Base-by-base conservation (phyloP, 2,113 vertebrate species). In the Oenanthe oenanthe region DNA sequence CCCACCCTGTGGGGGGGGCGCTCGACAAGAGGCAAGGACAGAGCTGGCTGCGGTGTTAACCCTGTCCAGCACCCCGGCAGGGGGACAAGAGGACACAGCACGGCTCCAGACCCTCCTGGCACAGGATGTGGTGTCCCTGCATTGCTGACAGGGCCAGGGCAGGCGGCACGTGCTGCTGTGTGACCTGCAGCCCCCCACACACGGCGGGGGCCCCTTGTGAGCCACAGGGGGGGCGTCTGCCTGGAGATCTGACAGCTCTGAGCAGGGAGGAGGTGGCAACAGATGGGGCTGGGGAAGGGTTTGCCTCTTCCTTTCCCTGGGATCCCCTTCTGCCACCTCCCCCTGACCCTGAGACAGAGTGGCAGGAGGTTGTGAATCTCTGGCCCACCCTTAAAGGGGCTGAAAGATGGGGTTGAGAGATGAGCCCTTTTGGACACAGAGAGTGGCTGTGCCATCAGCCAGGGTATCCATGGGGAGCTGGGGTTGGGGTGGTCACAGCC, bases 381-480 rank as follows among this genome's bases (percentile, higher is more conserved):
- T 6, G 4, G n/a, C 26, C 17, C 53, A 40, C 36, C 32, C 47
- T 90, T 96, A 85, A 89, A 93, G 45, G 67, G 36, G 61, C 63
- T 87, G 85, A 86, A 85, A 91, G 67, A 71, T 4, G 22, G 25
- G 62, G 66, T 18, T 87, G 79, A 84, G 56, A 72, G 50, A 63
- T 17, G 34, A 86, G 25, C 38, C 16, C 58, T 14, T 7, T 42
- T 26, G 13, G 21, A 75, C 17, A 71, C 43, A 85, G 29, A 25
- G 13, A 43, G 31, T 0, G 1, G 47, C 47, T 67, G 45, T 11
- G 36, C 34, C n/a, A 13, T 34, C 0, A 0, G 19, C 38, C 1
- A 4, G 13, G n/a, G 6, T n/a, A 43, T 24, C 36, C 17, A 11
- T 1, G 32, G n/a, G 26, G 36, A 47, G 28, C 57, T 57, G 62